Evolutionary conservation across 37 sponge, comb jelly and placozoan genomes (phyloP), one percentile per base, ranked within the genome.

Genomic region (Haliclona indistincta): DNA sequence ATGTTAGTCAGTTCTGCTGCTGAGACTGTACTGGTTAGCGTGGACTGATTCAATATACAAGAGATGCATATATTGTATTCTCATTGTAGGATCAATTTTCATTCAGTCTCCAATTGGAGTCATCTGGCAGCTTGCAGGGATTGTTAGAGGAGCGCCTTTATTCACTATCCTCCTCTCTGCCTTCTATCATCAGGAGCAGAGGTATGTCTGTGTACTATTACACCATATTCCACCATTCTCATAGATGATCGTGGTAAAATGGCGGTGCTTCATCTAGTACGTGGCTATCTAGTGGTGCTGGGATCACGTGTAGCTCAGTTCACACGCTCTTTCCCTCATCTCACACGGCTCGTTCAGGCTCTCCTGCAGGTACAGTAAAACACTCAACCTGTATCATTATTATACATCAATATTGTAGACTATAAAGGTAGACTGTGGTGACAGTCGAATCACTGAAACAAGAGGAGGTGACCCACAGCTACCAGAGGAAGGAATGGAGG

Each of bases 241-340:
- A 44, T 63, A 74, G 73, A 52, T 43, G 86, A 86, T 52, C 30
- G 37, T 0, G 53, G 62, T 15, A 91, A 91, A 49, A 35, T 79
- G 60, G 61, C 82, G n/a, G 67, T 65, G 1, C 51, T 86, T n/a
- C 73, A 82, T 28, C 71, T 91, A 33, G 38, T 91, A 10, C 63
- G 73, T 13, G 92, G 92, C 1, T 91, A 83, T 63, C 56, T 91
- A 45, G 30, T 63, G 52, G 53, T 86, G 38, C 79, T 86, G 1
- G 84, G 84, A 17, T 55, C 82, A 38, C 83, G 51, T 38, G 64
- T 82, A 13, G 37, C 5, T 20, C 25, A 44, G 1, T 62, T 91
- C 35, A 63, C 60, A 26, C 56, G 73, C 76, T 91, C 92, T 13
- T 74, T 55, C 33, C 28, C 84, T 29, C 92, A 91, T 66, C 77